phyloP scores from a whole-genome alignment of 2,888 invertebrate species.

The Chymomyza procnemis region DNA sequence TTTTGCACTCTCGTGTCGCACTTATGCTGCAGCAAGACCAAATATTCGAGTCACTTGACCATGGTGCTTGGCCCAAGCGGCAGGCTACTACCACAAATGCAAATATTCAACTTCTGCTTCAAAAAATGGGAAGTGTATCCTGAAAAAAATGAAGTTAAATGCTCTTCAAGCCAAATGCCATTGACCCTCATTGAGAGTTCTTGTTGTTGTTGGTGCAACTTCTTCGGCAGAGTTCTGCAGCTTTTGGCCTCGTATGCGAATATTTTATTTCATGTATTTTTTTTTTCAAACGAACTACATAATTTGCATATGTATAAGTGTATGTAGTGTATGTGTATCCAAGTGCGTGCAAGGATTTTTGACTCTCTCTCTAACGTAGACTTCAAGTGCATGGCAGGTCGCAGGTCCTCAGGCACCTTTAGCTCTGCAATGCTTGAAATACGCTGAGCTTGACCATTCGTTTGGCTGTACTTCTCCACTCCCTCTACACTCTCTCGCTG shows the following conservation, averaged over 20 bases:
- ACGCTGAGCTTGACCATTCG: neutral
- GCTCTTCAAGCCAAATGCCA: constrained; percentile 2
- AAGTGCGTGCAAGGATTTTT: neutral
- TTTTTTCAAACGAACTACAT: neutral
- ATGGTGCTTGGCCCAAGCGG: neutral
- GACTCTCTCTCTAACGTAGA: neutral
- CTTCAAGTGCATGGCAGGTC: neutral
- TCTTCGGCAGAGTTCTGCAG: neutral
- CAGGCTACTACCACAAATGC: neutral
- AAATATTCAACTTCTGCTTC: neutral
- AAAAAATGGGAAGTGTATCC: neutral
- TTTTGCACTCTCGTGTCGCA: neutral
- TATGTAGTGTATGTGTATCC: constrained; percentile 1
- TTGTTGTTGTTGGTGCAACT: neutral
- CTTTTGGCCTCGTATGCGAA: neutral
- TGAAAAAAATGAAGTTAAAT: neutral
- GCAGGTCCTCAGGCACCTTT: neutral
- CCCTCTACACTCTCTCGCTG: too few relatives aligned
- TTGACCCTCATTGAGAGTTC: constrained; percentile 8
- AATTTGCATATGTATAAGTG: constrained; percentile 26
- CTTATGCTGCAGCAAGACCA: neutral
- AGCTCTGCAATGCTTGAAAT: neutral
- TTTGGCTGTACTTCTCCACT: neutral
- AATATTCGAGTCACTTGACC: neutral
- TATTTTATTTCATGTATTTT: neutral